Conservation (phyloP, 2,113 vertebrate genomes). For the Andinoacara biseriatus region DNA sequence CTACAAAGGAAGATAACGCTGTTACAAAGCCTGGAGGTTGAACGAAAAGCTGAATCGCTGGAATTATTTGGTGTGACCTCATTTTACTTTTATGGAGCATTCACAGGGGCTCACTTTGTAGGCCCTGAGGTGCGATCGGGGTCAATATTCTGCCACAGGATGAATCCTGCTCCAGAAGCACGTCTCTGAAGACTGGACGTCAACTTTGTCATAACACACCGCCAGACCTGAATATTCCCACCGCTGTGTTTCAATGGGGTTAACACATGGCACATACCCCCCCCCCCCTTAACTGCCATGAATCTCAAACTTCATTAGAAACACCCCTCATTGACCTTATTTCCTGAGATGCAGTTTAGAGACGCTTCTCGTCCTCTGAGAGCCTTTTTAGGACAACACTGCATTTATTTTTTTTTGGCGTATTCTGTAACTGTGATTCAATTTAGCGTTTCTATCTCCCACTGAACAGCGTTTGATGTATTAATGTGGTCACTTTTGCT, state of each 20-base stretch:
- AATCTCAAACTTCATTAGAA: not conserved
- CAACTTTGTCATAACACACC: not conserved
- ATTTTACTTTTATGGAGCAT: not conserved
- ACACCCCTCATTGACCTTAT: not conserved
- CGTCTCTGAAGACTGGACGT: not conserved
- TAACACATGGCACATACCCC: too few relatives aligned
- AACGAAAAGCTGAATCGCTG: not conserved
- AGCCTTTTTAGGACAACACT: not conserved
- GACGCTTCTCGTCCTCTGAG: not conserved
- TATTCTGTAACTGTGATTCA: not conserved
- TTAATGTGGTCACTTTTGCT: not conserved
- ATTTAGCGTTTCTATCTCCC: not conserved
- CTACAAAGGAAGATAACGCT: slow-evolving; percentile 26
- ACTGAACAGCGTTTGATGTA: not conserved
- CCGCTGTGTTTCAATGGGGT: not conserved
- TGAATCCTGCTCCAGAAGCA: not conserved
- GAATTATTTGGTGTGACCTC: not conserved
- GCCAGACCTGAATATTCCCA: not conserved
- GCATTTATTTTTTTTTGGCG: not conserved
- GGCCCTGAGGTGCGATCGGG: not conserved
- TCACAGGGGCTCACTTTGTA: not conserved
- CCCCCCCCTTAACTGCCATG: not conserved
- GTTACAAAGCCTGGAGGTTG: not conserved
- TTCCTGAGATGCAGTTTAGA: not conserved
- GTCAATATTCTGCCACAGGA: not conserved